phyloP scores from a whole-genome alignment of 1,140 invertebrate species.

The Drosophila lowei region DNA sequence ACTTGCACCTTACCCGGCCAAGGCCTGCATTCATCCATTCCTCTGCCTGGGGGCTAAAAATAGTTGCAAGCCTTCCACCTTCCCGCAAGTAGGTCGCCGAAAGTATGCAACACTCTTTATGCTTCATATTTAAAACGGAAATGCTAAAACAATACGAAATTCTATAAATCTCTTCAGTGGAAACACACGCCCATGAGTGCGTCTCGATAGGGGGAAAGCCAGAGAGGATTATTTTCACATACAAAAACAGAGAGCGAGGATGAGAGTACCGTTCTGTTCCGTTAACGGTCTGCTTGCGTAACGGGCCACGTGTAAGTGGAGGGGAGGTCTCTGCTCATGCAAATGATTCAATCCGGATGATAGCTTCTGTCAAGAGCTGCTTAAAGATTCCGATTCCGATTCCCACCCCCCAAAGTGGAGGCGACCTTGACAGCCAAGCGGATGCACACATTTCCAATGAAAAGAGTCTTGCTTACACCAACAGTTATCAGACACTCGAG shows the following conservation, averaged over 20 bases:
- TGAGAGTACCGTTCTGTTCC: slow-evolving; percentile 8
- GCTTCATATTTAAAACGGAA: not conserved
- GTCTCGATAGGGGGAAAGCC: not conserved
- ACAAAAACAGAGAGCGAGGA: no score
- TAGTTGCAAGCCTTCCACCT: slow-evolving; percentile 4
- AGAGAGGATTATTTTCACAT: not conserved
- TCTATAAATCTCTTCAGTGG: no score
- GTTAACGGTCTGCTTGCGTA: slow-evolving; percentile 7
- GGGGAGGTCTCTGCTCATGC: slow-evolving; percentile 4
- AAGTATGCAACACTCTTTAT: slow-evolving; percentile 34
- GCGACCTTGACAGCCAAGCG: slow-evolving; percentile 26
- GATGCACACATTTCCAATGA: slow-evolving; percentile 19
- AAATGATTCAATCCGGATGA: slow-evolving; percentile 24
- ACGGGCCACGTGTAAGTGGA: slow-evolving; percentile 35
- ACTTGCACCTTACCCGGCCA: slow-evolving; percentile 10
- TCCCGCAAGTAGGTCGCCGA: slow-evolving; percentile 50
- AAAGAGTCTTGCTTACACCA: not conserved
- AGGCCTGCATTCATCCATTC: slow-evolving; percentile 24
- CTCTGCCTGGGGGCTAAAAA: slow-evolving; percentile 24
- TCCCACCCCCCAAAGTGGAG: not conserved
- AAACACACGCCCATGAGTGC: no score
- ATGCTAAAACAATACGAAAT: no score
- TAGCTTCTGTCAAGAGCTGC: slow-evolving; percentile 10
- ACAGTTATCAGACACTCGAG: no score
- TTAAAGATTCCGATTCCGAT: not conserved